Evolutionary conservation across 2,888 invertebrate genomes (phyloP).

Genomic region (Bombylius major): DNA sequence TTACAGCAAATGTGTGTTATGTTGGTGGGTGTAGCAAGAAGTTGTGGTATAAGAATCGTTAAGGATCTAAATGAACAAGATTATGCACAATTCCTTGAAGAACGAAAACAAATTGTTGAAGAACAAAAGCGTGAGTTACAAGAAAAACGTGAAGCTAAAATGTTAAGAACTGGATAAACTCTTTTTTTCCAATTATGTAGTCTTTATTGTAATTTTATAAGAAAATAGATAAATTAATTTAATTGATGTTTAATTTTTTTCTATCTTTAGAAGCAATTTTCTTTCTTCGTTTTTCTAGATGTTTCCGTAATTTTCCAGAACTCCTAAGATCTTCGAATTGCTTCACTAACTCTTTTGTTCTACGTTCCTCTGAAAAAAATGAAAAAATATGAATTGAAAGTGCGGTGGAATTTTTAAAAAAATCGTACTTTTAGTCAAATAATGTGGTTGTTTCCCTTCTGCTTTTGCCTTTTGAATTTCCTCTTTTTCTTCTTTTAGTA

Average conservation of each 20-base stretch:
- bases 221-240: constrained; percentile 5
- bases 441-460: constrained; percentile 59
- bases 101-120: constrained; percentile 55
- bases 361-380: constrained; percentile 58
- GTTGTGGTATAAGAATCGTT: constrained; percentile 78
- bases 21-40: constrained; percentile 64
- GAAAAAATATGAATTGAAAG: neutral
- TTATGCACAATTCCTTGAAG: constrained; percentile 67
- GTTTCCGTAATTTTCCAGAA: constrained; percentile 62
- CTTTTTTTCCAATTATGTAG: neutral
- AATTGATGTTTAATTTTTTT: constrained; percentile 31
- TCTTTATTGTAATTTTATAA: too few relatives aligned
- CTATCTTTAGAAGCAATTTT: constrained; percentile 44
- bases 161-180: constrained; percentile 60
- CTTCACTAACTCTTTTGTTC: constrained; percentile 58
- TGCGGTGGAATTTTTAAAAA: neutral
- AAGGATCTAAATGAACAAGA: constrained; percentile 61
- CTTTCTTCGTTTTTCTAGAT: constrained; percentile 67
- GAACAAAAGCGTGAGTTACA: constrained; percentile 63
- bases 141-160: constrained; percentile 79
- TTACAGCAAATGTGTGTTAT: constrained; percentile 60
- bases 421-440: constrained; percentile 56
- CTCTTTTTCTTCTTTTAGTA: constrained; percentile 42
- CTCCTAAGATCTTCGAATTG: constrained; percentile 72
- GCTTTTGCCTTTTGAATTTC: constrained; percentile 46